Evolutionary conservation across 2,888 invertebrate genomes (phyloP), one percentile per base, ranked within the genome.

Genomic region (Arrhopalites spinosus): DNA sequence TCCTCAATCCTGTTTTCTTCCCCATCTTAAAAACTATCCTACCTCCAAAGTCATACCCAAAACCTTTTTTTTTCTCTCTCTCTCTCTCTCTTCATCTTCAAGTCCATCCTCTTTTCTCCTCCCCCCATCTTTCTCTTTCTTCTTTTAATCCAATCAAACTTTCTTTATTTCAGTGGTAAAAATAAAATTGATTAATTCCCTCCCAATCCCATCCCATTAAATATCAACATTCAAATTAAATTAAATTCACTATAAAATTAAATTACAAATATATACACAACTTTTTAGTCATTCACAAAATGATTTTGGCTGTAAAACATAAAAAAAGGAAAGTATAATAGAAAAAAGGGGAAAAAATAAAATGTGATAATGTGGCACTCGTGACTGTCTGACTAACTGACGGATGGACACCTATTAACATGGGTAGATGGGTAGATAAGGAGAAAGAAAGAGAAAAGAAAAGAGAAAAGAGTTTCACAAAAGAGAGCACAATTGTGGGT

Each of bases 401-500:
- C 29, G 72, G 43, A 45, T 73, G 64, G 73, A 50, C 64, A 50
- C 23, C n/a, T 30, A 56, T 56, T 17, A n/a, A 71, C 56, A 64
- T 43, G 36, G 36, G 45, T 73, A 73, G 63, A 47, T 61, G 43
- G 64, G 36, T 30, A 53, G 72, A 70, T 29, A 30, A 69, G 63
- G 63, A 69, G 74, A 68, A 20, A 66, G 67, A 47, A 0, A 61
- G 45, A 71, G 66, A n/a, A 36, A 20, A 53, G 36, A 30, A 64
- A 30, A 43, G 27, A 59, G 69, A 53, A 43, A 63, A 71, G 25
- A 36, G 11, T 11, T 11, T 36, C 43, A 36, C 43, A 25, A 43
- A 23, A 30, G 63, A 47, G 63, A 53, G 11, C 36, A 50, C 70
- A 77, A 77, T 77, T 64, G 74, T 43, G n/a, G 69, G 73, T 50